phyloP scores from a whole-genome alignment of 1,140 invertebrate genomes.

The Philopotamus ludificatus region DNA sequence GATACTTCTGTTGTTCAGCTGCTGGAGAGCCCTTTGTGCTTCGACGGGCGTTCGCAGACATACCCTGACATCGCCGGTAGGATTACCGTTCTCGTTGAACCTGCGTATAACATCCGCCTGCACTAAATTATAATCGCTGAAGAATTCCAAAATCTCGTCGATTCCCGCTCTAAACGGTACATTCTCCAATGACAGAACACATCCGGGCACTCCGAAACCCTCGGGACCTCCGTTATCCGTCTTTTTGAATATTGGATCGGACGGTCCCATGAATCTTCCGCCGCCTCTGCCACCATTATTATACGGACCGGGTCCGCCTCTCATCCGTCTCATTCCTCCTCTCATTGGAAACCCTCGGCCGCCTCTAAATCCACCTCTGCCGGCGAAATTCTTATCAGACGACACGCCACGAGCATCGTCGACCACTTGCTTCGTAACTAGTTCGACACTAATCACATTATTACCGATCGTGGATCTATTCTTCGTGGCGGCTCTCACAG shows the following conservation, averaged over 20 bases:
- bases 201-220: constrained; percentile 74
- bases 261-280: constrained; percentile 46
- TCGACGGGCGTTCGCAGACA: constrained; percentile 74
- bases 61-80: constrained; percentile 87
- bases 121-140: constrained; percentile 71
- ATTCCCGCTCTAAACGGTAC: constrained; percentile 82
- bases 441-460: constrained; percentile 63
- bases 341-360: constrained; percentile 44
- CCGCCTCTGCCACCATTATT: constrained; percentile 39
- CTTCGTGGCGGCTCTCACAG: constrained; percentile 67
- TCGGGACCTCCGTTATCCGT: constrained; percentile 51
- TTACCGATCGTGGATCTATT: constrained; percentile 68
- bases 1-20: constrained; percentile 47
- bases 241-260: constrained; percentile 48
- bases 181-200: constrained; percentile 80
- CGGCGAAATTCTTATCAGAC: constrained; percentile 6
- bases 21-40: constrained; percentile 69
- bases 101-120: constrained; percentile 77
- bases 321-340: constrained; percentile 28
- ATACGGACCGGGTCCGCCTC: constrained; percentile 42
- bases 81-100: constrained; percentile 79
- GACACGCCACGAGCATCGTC: constrained; percentile 48
- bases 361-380: constrained; percentile 44
- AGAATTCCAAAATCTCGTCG: constrained; percentile 85
- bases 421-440: constrained; percentile 60